Conservation (phyloP, 2,113 vertebrate species). For the Todiramphus chloris region DNA sequence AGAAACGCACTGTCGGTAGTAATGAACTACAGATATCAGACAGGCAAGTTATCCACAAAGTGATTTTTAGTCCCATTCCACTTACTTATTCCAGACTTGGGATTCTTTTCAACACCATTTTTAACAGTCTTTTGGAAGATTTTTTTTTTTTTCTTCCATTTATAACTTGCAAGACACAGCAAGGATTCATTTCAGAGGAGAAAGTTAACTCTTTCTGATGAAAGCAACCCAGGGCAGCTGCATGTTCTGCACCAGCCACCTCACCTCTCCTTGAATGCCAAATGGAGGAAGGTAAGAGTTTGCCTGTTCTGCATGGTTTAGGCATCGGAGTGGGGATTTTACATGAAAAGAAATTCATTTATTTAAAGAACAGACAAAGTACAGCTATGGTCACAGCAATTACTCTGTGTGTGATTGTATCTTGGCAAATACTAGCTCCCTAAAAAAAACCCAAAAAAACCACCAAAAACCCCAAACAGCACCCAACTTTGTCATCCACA, state of each 20-base stretch:
- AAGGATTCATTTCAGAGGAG: neutral
- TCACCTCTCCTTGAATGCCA: too few species aligned
- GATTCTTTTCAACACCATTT: neutral
- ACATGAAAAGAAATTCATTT: neutral
- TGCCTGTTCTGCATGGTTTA: neutral
- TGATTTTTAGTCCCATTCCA: neutral
- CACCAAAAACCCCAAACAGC: too few species aligned
- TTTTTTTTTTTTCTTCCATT: neutral
- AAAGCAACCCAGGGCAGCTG: neutral
- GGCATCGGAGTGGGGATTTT: neutral
- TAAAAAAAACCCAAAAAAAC: neutral
- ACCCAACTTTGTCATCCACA: neutral
- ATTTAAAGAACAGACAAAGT: neutral
- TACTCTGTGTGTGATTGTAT: neutral
- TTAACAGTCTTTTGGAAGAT: neutral
- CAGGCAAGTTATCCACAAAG: neutral
- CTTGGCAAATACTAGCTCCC: neutral
- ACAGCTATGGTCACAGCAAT: neutral
- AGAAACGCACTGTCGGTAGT: too few species aligned
- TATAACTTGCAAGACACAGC: neutral
- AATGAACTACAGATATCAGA: neutral
- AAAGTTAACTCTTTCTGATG: neutral
- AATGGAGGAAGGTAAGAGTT: too few species aligned
- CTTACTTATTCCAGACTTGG: fast-evolving
- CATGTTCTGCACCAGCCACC: neutral